Base-by-base conservation (phyloP, 1,140 invertebrate genomes). In the Heterodera schachtii region DNA sequence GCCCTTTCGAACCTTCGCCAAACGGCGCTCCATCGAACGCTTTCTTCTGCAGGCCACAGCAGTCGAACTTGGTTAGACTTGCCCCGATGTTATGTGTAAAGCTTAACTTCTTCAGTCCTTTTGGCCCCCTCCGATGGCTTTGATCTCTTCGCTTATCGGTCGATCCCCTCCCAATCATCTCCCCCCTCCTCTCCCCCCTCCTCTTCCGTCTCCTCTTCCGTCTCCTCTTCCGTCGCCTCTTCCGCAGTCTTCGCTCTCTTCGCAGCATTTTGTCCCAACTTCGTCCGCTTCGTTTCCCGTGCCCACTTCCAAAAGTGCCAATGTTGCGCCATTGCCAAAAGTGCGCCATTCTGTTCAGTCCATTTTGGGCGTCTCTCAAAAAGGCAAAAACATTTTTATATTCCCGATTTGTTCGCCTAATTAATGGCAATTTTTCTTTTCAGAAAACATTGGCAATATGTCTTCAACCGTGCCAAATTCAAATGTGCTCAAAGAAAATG, bases 271-370 rank as follows among this genome's bases (percentile, higher is more conserved):
- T 44, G n/a, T 11, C n/a, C n/a, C 43, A 49, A n/a, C 11, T 74
- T 44, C 74, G 13, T 8, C 44, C 69, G 69, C 60, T 7, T 41
- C 76, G 31, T 31, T 67, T 47, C 9, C 21, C 16, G 11, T 43
- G 43, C 64, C 8, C 6, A 8, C 47, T 4, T 4, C 52, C 8
- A 78, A 60, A 67, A n/a, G 7, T 31, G 4, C 19, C 44, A 31
- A 67, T 69, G 31, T 46, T 31, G 2, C 47, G 43, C 43, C 31
- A 46, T 19, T 69, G 70, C n/a, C 49, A 70, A 78, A 78, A 69
- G 64, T 78, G 31, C 64, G 76, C 31, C 76, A 78, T 69, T 78
- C 76, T 46, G 76, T 78, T 13, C 76, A 78, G 11, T 71, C 76
- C 19, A 78, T 78, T 70, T 78, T 78, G 47, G 76, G 76, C 47